Evolutionary conservation across 2,888 invertebrate species (phyloP), one percentile per base, ranked within the genome.

Genomic region (Hoplodrina blanda): DNA sequence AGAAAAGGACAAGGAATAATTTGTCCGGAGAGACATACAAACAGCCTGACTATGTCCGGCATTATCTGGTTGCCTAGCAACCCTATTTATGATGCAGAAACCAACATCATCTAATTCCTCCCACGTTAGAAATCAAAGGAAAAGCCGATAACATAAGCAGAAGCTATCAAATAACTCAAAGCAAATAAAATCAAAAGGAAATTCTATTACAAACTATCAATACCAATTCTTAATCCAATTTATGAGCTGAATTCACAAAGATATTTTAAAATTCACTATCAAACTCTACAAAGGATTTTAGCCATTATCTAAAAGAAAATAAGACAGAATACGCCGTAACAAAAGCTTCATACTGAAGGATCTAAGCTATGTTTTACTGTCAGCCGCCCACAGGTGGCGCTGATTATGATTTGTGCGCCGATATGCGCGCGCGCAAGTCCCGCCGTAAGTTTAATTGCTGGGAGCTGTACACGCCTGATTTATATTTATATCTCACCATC

Each of bases 381-480:
- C 85, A 72, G 69, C 85, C 89, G 88, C 90, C 89, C 89, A 91
- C 88, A 90, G 90, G 87, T 91, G 91, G 88, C 87, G 88, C 83
- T 91, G 91, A 91, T 89, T 89, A 88, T 89, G 90, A 91, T 91
- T 91, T 89, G 89, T 89, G 88, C 83, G 60, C 76, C 74, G 84
- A 84, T 84, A 84, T 83, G 83, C 84, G 84, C 86, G 77, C 74
- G 85, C 84, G 76, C 87, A 81, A 78, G 74, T 78, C 71, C 71
- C 80, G 73, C 78, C 68, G 80, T 80, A 76, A 80, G 78, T 81
- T 82, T 82, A 84, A 82, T 75, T 78, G 84, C 85, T 85, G 73
- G 78, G 77, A 85, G 83, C 69, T 77, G 76, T 82, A 83, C 76
- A 78, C 68, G 71, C 59, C 74, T 78, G 78, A 85, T 85, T 85